Base-by-base conservation (phyloP, 2,113 vertebrate genomes). In the Prolemur simus region DNA sequence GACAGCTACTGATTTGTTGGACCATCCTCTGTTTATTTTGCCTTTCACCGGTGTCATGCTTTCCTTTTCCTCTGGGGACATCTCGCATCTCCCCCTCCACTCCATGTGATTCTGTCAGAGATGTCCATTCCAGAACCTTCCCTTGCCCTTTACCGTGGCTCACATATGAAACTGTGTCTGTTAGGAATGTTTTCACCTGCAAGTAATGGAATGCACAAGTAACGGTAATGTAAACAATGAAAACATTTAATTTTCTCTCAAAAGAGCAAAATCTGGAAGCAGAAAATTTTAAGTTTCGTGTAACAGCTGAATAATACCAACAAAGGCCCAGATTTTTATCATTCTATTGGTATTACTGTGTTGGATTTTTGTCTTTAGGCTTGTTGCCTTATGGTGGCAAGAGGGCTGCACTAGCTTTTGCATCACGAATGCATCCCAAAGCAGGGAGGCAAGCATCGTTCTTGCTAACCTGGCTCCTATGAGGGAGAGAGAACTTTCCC, bases 261-360 rank as follows among this genome's bases (percentile, higher is more conserved):
- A 37, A 66, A 87, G 39, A 89, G 78, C 74, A 89, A 74, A 74
- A 77, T 76, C 58, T 64, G 23, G 17, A 94, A 52, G 82, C 60
- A 13, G 34, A 69, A 64, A 87, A 56, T 12, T 94, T 34, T 68
- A 39, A 81, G 23, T 56, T 73, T 47, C 58, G 6, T 81, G 29
- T 32, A 64, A 68, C 23, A 73, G 60, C 15, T 54, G 37, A 49
- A 76, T 68, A 80, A 68, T 68, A 14, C 20, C 68, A 47, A 42
- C 78, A 85, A 95, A 95, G 93, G 74, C 27, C 15, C 74, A 29
- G 32, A n/a, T 74, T 95, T 82, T 91, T 71, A 32, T 82, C 81
- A 25, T 54, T 84, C 64, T 56, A 14, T 42, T 34, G 20, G 8
- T 52, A 27, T 84, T 4, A 29, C 25, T 37, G 25, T 21, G 18